Evolutionary conservation across 2,888 invertebrate genomes (phyloP).

Genomic region (Scaptomyza flava): DNA sequence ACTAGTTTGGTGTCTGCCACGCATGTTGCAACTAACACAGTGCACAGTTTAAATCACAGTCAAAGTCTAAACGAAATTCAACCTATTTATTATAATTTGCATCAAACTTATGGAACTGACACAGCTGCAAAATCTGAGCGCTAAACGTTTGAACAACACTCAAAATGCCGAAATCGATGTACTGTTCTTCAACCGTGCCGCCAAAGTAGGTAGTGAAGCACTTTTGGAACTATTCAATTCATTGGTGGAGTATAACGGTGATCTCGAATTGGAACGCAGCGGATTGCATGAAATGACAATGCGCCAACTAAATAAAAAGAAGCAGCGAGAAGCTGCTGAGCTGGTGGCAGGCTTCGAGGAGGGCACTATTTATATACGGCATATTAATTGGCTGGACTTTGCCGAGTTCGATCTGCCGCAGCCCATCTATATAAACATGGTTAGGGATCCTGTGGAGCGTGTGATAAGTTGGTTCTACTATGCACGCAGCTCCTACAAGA

Average conservation of each 20-base stretch:
- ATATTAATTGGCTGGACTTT: slow-evolving; percentile 93
- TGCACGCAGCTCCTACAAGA: slow-evolving; percentile 85
- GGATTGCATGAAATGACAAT: slow-evolving; percentile 33
- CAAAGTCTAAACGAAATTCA: slow-evolving; percentile 2
- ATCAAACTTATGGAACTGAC: slow-evolving; percentile 1
- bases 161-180: slow-evolving; percentile 89
- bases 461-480: slow-evolving; percentile 97
- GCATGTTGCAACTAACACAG: slow-evolving; percentile 23
- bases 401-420: slow-evolving; percentile 91
- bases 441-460: slow-evolving; percentile 94
- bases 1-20: slow-evolving; percentile 18
- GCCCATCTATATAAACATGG: slow-evolving; percentile 92
- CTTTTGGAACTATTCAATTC: slow-evolving; percentile 88
- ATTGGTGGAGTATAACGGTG: slow-evolving; percentile 53
- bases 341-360: slow-evolving; percentile 88
- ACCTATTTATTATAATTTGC: neutral
- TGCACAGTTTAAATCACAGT: neutral
- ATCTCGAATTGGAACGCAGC: slow-evolving; percentile 51
- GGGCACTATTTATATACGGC: slow-evolving; percentile 93
- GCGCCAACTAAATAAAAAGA: slow-evolving; percentile 37
- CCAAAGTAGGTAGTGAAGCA: slow-evolving; percentile 96
- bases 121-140: slow-evolving; percentile 62
- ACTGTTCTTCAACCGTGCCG: slow-evolving; percentile 94
- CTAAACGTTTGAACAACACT: slow-evolving; percentile 89
- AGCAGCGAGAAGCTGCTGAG: slow-evolving; percentile 51